phyloP scores from a whole-genome alignment of 1,140 invertebrate species.

The Parasteatoda tepidariorum region DNA sequence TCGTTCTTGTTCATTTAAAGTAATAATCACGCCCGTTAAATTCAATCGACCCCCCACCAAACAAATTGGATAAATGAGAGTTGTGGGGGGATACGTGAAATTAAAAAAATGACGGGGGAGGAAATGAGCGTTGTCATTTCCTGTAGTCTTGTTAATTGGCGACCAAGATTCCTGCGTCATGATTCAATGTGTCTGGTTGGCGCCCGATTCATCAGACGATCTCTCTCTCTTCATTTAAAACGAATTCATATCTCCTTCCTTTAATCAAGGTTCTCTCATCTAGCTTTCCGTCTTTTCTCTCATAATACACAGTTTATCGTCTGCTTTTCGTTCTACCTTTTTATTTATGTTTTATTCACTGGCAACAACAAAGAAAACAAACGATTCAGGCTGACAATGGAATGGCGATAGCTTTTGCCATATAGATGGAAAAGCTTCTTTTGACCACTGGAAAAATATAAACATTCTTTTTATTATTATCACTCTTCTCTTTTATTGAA shows the following conservation, averaged over 20 bases:
- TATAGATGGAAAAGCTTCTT: neutral
- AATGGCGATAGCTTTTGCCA: neutral
- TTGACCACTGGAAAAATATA: neutral
- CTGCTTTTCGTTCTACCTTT: neutral
- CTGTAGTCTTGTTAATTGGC: conserved; percentile 30
- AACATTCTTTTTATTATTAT: neutral
- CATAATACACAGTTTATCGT: no score
- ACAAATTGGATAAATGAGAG: neutral
- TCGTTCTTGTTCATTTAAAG: no score
- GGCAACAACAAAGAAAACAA: neutral
- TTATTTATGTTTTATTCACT: neutral
- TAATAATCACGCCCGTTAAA: neutral
- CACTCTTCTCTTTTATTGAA: neutral
- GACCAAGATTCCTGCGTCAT: conserved; percentile 21
- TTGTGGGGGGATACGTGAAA: neutral
- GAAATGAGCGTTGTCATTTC: conserved; percentile 34
- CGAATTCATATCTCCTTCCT: conserved; percentile 43
- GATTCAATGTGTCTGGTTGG: conserved; percentile 39
- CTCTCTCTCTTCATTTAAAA: conserved; percentile 24
- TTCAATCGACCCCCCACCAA: neutral
- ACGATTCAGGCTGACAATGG: neutral
- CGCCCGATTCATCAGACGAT: conserved; percentile 27
- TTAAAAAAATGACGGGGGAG: neutral
- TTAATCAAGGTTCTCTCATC: conserved; percentile 14
- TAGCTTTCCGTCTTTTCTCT: neutral